These are phyloP conservation scores for Hassar affinis DNA, from an alignment of 2,113 vertebrate genomes.

Conservation along the genomic window DNA sequence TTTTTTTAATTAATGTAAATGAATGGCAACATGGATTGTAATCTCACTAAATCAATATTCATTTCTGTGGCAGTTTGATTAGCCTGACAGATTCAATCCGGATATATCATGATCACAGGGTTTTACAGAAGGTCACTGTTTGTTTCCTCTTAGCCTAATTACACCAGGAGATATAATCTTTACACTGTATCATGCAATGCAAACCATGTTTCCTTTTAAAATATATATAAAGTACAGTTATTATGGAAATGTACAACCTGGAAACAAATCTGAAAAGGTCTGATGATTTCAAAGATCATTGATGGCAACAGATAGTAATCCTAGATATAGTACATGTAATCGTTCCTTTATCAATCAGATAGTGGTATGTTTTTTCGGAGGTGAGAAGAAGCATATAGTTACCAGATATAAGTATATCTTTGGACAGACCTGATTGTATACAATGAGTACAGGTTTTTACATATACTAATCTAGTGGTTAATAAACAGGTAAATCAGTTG, in stretches of 20 bases:
- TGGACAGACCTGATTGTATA: neutral
- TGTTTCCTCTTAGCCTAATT: neutral
- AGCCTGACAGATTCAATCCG: neutral
- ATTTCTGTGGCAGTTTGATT: constrained; percentile 49
- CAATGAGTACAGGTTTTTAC: neutral
- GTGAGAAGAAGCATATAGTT: neutral
- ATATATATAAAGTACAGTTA: neutral
- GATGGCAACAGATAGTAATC: neutral
- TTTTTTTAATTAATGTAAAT: constrained; percentile 52
- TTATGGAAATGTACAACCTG: neutral
- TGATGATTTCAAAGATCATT: constrained; percentile 13
- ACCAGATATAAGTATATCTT: neutral
- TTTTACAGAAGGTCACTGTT: neutral
- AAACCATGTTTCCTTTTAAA: neutral
- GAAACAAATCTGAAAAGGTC: constrained; percentile 7
- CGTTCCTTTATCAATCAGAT: neutral
- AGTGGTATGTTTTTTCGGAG: neutral
- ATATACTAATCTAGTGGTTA: neutral
- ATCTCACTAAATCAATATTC: constrained; percentile 55
- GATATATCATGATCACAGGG: neutral
- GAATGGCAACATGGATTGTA: constrained; percentile 48
- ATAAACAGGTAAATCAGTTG: neutral
- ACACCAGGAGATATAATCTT: neutral
- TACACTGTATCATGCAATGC: neutral
- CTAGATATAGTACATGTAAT: neutral